Percentiles rank a stretch among this genome's conserved stretches.
phyloP scores from a whole-genome alignment of 2,113 vertebrate genomes.

The Acanthochromis polyacanthus region DNA sequence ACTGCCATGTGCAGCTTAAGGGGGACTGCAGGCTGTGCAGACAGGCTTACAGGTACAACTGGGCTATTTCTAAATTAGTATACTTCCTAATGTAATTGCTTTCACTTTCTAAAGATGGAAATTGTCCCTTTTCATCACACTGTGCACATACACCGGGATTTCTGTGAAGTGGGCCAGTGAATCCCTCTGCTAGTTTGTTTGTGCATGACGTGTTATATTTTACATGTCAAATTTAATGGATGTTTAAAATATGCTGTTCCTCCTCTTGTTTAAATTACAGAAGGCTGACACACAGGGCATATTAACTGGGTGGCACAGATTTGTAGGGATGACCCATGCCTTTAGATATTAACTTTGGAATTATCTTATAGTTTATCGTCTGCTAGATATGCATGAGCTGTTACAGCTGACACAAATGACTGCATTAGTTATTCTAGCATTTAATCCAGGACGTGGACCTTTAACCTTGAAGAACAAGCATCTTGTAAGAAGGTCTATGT shows the following conservation, averaged over 20 bases:
- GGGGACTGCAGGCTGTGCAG: slow-evolving; percentile 56
- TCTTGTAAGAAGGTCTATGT: slow-evolving; percentile 30
- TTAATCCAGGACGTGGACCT: slow-evolving; percentile 11
- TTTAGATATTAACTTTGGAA: slow-evolving; percentile 15
- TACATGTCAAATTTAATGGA: slow-evolving; percentile 34
- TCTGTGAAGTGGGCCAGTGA: slow-evolving; percentile 3
- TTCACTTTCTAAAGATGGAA: slow-evolving; percentile 66
- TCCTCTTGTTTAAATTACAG: not conserved
- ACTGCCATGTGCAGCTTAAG: slow-evolving; percentile 72
- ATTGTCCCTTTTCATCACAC: slow-evolving; percentile 62
- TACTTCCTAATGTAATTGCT: slow-evolving; percentile 77
- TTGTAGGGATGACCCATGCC: slow-evolving; percentile 1
- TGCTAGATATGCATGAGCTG: slow-evolving; percentile 1
- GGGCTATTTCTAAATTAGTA: slow-evolving; percentile 74
- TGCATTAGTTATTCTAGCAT: not conserved
- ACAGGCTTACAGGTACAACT: slow-evolving; percentile 74
- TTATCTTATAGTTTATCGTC: not conserved
- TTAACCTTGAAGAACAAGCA: slow-evolving; percentile 11
- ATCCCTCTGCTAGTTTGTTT: slow-evolving; percentile 37
- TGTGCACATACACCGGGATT: slow-evolving; percentile 31
- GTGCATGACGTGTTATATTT: slow-evolving; percentile 12
- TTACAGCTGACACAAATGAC: not conserved
- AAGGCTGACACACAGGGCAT: not conserved
- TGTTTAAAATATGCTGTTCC: slow-evolving; percentile 16
- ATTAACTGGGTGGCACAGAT: slow-evolving; percentile 7